Evolutionary conservation across 2,797 vertebrate species (phyloP).

Genomic region (Helostoma temminkii): DNA sequence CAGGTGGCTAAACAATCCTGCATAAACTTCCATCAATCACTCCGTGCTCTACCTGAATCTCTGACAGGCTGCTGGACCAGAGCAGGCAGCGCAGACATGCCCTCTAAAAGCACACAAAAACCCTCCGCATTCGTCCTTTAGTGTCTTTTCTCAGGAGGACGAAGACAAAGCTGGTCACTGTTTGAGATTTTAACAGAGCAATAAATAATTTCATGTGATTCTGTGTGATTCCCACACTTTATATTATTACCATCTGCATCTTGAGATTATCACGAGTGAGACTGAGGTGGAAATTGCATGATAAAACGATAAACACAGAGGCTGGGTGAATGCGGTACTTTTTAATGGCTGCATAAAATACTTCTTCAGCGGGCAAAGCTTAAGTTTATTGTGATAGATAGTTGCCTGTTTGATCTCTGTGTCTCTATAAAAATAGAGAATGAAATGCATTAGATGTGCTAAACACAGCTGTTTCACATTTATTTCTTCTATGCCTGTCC

Average conservation of each 20-base stretch:
- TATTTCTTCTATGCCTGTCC: constrained; percentile 10
- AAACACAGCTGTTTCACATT: constrained; percentile 33
- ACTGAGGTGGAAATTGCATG: constrained; percentile 29
- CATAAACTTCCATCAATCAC: constrained; percentile 65
- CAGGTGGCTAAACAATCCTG: constrained; percentile 49
- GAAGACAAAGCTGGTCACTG: constrained; percentile 1
- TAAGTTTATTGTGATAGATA: constrained; percentile 37
- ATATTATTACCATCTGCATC: constrained; percentile 21
- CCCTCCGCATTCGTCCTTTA: constrained; percentile 12
- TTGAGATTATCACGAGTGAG: constrained; percentile 43
- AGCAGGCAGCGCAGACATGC: constrained; percentile 21
- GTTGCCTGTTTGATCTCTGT: constrained; percentile 33
- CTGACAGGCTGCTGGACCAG: constrained; percentile 52
- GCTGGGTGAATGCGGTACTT: constrained; percentile 21
- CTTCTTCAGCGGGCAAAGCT: constrained; percentile 38
- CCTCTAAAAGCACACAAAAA: constrained; percentile 25
- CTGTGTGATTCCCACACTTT: background rate
- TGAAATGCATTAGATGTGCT: constrained; percentile 27
- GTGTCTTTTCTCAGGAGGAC: constrained; percentile 10
- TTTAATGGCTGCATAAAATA: constrained; percentile 24
- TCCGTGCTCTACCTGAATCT: constrained; percentile 32
- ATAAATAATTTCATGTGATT: constrained; percentile 11
- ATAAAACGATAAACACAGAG: constrained; percentile 47
- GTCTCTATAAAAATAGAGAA: constrained; percentile 18
- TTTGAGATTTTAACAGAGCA: background rate